Evolutionary conservation across 2,888 invertebrate species (phyloP).

Genomic region (Cyrtodaria siliqua): DNA sequence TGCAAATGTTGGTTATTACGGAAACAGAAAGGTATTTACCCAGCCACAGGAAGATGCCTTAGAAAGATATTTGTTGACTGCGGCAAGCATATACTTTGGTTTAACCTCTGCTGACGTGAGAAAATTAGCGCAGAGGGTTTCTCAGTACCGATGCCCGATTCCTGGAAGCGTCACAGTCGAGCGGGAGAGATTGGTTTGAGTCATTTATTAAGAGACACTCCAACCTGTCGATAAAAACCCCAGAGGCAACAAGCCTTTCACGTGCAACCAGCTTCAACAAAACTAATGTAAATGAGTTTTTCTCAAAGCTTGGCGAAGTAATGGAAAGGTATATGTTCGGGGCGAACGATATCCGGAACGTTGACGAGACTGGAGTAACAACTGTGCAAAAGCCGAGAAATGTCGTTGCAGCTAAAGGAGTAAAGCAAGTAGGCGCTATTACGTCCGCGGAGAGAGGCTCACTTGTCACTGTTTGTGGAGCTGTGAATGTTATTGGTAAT

Average conservation of each 20-base stretch:
- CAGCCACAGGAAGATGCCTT: background rate
- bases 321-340: slow-evolving; percentile 2
- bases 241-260: slow-evolving; percentile 25
- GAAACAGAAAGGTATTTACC: background rate
- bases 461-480: slow-evolving; percentile 10
- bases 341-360: slow-evolving; percentile 9
- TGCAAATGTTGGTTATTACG: too few species aligned
- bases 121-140: background rate
- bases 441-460: slow-evolving; percentile 13
- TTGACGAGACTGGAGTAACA: slow-evolving; percentile 14
- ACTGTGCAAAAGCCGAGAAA: slow-evolving; percentile 5
- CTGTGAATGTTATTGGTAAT: slow-evolving; percentile 10
- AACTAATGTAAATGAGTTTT: slow-evolving; percentile 44
- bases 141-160: slow-evolving; percentile 1
- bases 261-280: slow-evolving; percentile 58
- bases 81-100: slow-evolving; percentile 11
- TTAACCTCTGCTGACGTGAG: background rate
- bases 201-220: slow-evolving; percentile 24
- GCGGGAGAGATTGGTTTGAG: background rate
- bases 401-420: slow-evolving; percentile 14
- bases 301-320: slow-evolving; percentile 25
- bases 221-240: slow-evolving; percentile 1
- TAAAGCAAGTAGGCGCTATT: background rate
- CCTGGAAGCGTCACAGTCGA: background rate
- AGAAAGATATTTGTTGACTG: background rate